phyloP scores from a whole-genome alignment of 2,888 invertebrate genomes.

The Dasysyrphus tricinctus region DNA sequence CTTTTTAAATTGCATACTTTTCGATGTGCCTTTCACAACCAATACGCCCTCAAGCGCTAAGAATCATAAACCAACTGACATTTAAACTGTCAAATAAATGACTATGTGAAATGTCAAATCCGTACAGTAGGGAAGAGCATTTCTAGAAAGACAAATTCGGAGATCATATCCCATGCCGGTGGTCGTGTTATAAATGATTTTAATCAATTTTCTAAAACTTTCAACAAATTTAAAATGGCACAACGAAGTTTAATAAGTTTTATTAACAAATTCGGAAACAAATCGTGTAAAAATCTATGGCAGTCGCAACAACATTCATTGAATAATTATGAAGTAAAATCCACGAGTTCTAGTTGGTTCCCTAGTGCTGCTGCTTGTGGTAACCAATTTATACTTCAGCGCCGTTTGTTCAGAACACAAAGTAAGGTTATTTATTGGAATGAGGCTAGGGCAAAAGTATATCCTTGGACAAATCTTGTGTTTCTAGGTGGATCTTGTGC shows the following conservation, averaged over 20 bases:
- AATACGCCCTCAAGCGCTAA: constrained; percentile 3
- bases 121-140: neutral
- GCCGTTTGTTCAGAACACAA: constrained; percentile 52
- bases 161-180: constrained; percentile 31
- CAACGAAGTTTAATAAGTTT: constrained; percentile 63
- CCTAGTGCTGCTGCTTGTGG: constrained; percentile 1
- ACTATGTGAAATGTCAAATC: neutral
- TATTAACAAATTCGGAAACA: constrained; percentile 49
- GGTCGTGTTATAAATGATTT: constrained; percentile 38
- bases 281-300: constrained; percentile 40
- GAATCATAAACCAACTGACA: constrained; percentile 24
- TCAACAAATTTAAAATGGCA: constrained; percentile 54
- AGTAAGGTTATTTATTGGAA: constrained; percentile 65
- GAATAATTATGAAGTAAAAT: constrained; percentile 51
- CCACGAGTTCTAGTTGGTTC: neutral
- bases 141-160: neutral
- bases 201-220: constrained; percentile 29
- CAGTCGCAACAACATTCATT: constrained; percentile 50
- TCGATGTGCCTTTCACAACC: neutral
- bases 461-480: neutral
- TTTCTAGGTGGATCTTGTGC: constrained; percentile 28
- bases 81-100: constrained; percentile 1
- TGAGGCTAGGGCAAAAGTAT: neutral
- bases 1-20: constrained; percentile 42
- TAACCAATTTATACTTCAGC: constrained; percentile 49